Conservation (phyloP, 2,113 vertebrate species). For the Neotoma lepida region DNA sequence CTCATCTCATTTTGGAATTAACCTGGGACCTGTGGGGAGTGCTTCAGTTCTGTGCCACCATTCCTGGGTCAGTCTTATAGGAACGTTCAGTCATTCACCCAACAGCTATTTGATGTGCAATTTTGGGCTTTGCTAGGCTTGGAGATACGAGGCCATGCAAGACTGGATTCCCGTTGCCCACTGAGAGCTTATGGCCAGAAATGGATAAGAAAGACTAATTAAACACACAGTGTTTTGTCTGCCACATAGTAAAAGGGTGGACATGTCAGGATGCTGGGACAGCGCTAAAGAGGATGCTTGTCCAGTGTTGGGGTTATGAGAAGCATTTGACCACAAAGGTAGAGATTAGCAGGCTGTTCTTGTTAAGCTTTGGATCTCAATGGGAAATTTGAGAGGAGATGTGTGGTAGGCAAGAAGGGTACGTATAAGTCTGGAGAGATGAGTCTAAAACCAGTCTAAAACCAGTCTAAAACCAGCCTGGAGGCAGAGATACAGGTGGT, state of each 20-base stretch:
- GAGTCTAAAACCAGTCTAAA: not conserved
- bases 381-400: not conserved
- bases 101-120: not conserved
- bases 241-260: not conserved
- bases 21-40: not conserved
- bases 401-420: not conserved
- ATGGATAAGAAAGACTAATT: not conserved
- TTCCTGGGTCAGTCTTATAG: not conserved
- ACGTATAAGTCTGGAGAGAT: not conserved
- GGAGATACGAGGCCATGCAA: not conserved
- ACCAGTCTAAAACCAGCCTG: not conserved
- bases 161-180: not conserved
- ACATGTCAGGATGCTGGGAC: too few species aligned
- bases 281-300: not conserved
- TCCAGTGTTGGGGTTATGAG: not conserved
- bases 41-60: not conserved
- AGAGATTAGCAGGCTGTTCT: not conserved
- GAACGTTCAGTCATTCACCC: not conserved
- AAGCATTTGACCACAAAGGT: not conserved
- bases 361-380: not conserved
- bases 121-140: not conserved
- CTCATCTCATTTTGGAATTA: not conserved
- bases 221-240: not conserved
- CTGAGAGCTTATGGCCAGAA: not conserved
- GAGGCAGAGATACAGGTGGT: not conserved